Evolutionary conservation across 2,888 invertebrate species (phyloP), one percentile per base, ranked within the genome.

Genomic region (Eristalinus aeneus): DNA sequence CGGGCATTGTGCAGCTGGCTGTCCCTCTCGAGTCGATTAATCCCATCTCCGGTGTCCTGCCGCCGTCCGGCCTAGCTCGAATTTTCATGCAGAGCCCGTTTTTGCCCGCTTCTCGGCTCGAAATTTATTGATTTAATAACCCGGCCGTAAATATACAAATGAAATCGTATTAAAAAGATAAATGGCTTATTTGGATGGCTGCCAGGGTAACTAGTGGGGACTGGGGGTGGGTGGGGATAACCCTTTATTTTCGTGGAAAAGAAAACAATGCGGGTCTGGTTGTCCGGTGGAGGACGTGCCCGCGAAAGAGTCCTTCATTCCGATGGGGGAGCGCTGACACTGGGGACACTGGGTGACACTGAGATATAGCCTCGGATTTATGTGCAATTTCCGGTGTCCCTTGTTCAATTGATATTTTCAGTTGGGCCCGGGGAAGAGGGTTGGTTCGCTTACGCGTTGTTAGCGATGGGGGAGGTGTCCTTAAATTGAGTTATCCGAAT

Each of bases 51-150:
- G 46, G 72, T 20, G 63, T 73, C 63, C 85, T 58, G 68, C 53
- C 73, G 46, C 65, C 27, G 12, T 56, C 12, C 60, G 64, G 80
- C 71, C 77, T 71, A 71, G 67, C 60, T 65, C 69, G 72, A 53
- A 64, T 63, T 73, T 74, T 83, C 27, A 63, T 69, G 60, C 75
- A 46, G 46, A 9, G 32, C 46, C 16, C 27, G 20, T 68, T 54
- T 32, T 73, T 71, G 67, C 11, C 53, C 61, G 23, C 34, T 39
- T 65, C 74, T 74, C 36, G 31, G 60, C 23, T 64, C 75, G 74
- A 82, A 88, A 88, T 88, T 88, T 88, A 88, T 88, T 88, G 88
- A 88, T 88, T 88, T 88, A 88, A 88, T 88, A 88, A 88, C 88
- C 88, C 86, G 71, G 88, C 86, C 88, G 83, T 88, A 88, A 88